phyloP scores from a whole-genome alignment of 2,888 invertebrate genomes.

The Drosophila anomalata region DNA sequence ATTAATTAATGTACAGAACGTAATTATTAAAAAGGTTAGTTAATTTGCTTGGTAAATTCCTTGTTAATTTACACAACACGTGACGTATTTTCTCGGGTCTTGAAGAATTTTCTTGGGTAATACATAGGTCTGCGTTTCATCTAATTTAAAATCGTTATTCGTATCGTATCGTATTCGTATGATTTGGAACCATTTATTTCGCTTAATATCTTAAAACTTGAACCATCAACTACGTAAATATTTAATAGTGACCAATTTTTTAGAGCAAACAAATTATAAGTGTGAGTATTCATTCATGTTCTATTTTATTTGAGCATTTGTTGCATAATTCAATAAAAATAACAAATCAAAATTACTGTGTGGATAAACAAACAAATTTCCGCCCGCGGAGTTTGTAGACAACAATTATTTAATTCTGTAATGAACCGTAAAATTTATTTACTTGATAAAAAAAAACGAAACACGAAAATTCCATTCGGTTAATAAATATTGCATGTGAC shows the following conservation, averaged over 20 bases:
- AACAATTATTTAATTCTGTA: slow-evolving; percentile 1
- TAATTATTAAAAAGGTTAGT: slow-evolving; percentile 37
- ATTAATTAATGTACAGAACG: slow-evolving; percentile 57
- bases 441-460: background rate
- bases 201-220: slow-evolving; percentile 39
- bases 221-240: slow-evolving; percentile 15
- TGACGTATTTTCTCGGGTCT: slow-evolving; percentile 16
- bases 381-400: slow-evolving; percentile 62
- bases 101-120: slow-evolving; percentile 33
- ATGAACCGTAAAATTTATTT: background rate
- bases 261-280: background rate
- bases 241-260: slow-evolving; percentile 34
- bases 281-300: slow-evolving; percentile 4
- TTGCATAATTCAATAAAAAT: slow-evolving; percentile 8
- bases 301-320: slow-evolving; percentile 29
- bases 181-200: slow-evolving; percentile 65
- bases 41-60: slow-evolving; percentile 47
- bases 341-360: background rate
- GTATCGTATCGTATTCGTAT: slow-evolving; percentile 52
- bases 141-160: slow-evolving; percentile 63
- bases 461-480: slow-evolving; percentile 2
- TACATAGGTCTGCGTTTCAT: slow-evolving; percentile 41
- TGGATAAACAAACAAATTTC: slow-evolving; percentile 33
- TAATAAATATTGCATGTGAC: slow-evolving; percentile 15
- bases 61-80: slow-evolving; percentile 37